phyloP scores from a whole-genome alignment of 2,113 vertebrate genomes.

The Sminthopsis crassicaudata region DNA sequence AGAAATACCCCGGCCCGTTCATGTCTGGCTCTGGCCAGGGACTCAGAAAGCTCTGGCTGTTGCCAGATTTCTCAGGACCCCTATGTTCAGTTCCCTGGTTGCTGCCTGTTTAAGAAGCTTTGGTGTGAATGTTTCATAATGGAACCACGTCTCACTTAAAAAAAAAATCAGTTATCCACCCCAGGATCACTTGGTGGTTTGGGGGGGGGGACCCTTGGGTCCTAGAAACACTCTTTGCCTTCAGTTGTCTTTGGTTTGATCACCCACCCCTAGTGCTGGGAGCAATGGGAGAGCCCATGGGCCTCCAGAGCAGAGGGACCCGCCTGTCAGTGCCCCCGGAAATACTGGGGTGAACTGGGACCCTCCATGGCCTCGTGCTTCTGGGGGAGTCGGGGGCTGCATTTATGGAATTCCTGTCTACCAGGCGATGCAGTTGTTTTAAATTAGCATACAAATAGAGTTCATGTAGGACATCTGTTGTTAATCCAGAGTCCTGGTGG shows the following conservation, averaged over 20 bases:
- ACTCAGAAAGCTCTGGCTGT: too few species aligned
- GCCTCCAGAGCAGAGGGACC: neutral
- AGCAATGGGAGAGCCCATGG: neutral
- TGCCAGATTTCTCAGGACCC: too few species aligned
- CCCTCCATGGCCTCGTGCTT: conserved; percentile 55
- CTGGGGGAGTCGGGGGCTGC: conserved; percentile 71
- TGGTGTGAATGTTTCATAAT: neutral
- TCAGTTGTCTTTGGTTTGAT: neutral
- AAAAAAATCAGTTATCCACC: neutral
- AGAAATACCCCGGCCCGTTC: too few species aligned
- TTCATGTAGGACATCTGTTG: conserved; percentile 88
- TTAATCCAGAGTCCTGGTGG: conserved; percentile 85
- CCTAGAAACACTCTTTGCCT: neutral
- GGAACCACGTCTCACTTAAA: neutral
- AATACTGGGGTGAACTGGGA: conserved; percentile 13
- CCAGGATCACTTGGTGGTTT: neutral
- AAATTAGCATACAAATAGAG: conserved; percentile 88
- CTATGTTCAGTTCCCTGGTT: too few species aligned
- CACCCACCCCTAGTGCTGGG: neutral
- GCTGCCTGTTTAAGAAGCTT: too few species aligned
- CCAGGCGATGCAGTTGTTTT: conserved; percentile 86
- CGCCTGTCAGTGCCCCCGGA: neutral
- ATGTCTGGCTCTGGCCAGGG: too few species aligned
- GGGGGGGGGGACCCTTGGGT: neutral
- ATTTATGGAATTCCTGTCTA: conserved; percentile 86